phyloP scores from a whole-genome alignment of 2,113 vertebrate species.

The Leiothrix lutea region DNA sequence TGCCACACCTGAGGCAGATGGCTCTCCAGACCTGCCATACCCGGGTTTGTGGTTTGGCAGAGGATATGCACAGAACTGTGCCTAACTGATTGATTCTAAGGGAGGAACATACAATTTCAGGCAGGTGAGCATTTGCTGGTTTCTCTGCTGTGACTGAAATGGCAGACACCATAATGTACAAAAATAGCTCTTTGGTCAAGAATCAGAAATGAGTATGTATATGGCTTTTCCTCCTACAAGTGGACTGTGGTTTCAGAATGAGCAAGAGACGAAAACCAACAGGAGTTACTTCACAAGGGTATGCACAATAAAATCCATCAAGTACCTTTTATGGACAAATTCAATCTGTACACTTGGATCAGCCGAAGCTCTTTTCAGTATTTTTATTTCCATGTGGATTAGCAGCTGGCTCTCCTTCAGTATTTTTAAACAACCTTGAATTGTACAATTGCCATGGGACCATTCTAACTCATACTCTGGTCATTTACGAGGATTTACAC shows the following conservation, averaged over 20 bases:
- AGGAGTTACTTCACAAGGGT: not conserved
- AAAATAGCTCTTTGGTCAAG: not conserved
- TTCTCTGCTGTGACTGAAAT: not conserved
- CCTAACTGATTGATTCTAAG: not conserved
- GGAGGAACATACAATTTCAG: not conserved
- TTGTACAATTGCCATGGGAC: slow-evolving; percentile 21
- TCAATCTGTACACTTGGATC: slow-evolving; percentile 14
- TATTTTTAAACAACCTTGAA: slow-evolving; percentile 23
- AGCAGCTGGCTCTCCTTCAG: slow-evolving; percentile 34
- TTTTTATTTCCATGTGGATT: slow-evolving; percentile 39
- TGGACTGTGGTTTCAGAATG: not conserved
- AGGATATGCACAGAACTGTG: not conserved
- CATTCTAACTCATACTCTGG: not conserved
- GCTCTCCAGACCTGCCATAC: not conserved
- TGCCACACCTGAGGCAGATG: not conserved
- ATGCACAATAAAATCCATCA: not conserved
- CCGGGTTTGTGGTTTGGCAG: not conserved
- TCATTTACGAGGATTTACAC: slow-evolving; percentile 27
- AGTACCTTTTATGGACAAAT: slow-evolving; percentile 12
- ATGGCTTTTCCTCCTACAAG: not conserved
- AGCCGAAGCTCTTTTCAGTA: slow-evolving; percentile 2
- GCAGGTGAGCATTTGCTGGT: not conserved
- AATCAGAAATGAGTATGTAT: not conserved
- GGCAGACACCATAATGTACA: not conserved
- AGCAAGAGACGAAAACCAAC: not conserved